Base-by-base conservation (phyloP, 2,888 invertebrate species). In the Eremobia ochroleuca region DNA sequence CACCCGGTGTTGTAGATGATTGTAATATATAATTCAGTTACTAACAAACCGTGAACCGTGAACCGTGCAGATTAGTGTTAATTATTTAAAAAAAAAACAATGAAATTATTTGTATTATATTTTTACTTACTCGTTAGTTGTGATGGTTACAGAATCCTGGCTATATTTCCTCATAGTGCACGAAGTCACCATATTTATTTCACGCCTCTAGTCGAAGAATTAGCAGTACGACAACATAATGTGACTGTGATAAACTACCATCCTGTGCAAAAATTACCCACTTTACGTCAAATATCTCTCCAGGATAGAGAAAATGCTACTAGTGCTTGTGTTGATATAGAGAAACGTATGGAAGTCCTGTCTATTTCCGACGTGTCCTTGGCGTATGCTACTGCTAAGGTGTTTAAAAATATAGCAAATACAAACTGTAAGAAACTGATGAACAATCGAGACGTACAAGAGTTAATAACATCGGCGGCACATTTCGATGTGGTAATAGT, bases 401-500 rank as follows among this genome's bases (percentile, higher is more conserved):
- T 72, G 15, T 83, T 83, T 55, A 71, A 73, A 67, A 49, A 59
- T 49, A 70, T 76, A 28, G 91, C 89, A 25, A 90, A 90, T 62
- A 83, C 72, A 31, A 88, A 91, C 65, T 93, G 92, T 77, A 76
- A 82, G 31, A 90, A 85, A 55, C 79, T 92, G 73, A 79, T 91
- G 72, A 81, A 78, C 25, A 86, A 91, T 74, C 49, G 72, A 73
- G 85, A 88, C 61, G 85, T 93, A 21, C 87, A 83, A 76, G 76
- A 87, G n/a, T 67, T 93, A 6, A 84, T 92, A 78, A 74, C 89
- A 37, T 91, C 91, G 0, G 85, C 89, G 34, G 89, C 86, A 28
- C 93, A 94, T 52, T 98, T 97, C 79, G 97, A 98, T 88, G 81
- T 97, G 28, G 92, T 97, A 2, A 92, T 97, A 55, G 94, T 95